Evolutionary conservation across 2,113 vertebrate genomes (phyloP), one percentile per base, ranked within the genome.

Genomic region (Nannospalax galili): DNA sequence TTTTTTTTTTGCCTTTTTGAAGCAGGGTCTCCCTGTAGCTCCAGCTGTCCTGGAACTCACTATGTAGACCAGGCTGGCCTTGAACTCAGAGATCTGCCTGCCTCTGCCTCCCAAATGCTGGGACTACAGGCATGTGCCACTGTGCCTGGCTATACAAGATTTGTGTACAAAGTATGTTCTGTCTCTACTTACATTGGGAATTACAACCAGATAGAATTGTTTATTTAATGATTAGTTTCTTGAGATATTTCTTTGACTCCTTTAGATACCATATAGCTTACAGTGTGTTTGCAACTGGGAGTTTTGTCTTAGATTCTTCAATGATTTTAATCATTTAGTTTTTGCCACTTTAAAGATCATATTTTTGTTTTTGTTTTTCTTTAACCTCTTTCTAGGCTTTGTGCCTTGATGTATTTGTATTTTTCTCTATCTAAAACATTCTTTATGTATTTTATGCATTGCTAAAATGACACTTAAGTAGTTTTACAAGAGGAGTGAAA

Each of bases 361-460:
- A 0, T 52, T 72, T 95, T 89, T 89, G 22, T 88, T 1, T 60
- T 56, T 20, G 64, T 72, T 69, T 73, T 85, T 89, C n/a, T 86
- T 91, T 93, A 70, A 72, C 11, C 64, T 91, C 37, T 58, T 92
- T 9, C 58, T 92, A 87, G 74, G 48, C 16, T 85, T 90, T 79
- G 75, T 95, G 19, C 52, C 62, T 89, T 86, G 70, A 7, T 90
- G 40, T 37, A 73, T 94, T 87, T 95, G 35, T 77, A 12, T 80
- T 92, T 96, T 84, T 60, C 37, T 94, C 79, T 96, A 95, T 94
- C 75, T 86, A 96, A 87, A 91, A 67, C 22, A 72, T 42, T 11
- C 12, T 77, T 90, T 85, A 20, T 92, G 11, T 93, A 37, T 82
- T 77, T 92, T 89, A 91, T 32, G 73, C 22, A 35, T 94, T 92